Percentiles rank a stretch among this genome's conserved stretches.
phyloP scores from a whole-genome alignment of 2,888 invertebrate genomes.

The Atrina japonica region DNA sequence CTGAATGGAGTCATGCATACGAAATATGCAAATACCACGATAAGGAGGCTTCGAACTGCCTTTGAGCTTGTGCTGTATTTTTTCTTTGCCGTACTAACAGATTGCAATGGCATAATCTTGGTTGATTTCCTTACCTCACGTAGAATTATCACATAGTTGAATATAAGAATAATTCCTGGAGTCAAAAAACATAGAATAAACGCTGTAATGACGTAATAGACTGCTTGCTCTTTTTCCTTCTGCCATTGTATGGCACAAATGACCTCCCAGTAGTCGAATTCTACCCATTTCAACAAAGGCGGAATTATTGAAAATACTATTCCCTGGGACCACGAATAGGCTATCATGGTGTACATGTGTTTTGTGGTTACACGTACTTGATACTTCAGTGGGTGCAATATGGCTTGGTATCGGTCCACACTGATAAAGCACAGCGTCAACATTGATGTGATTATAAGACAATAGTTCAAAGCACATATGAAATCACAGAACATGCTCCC shows the following conservation, averaged over 20 bases:
- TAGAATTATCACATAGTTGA: conserved; percentile 68
- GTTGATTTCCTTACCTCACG: conserved; percentile 47
- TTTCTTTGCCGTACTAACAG: conserved; percentile 18
- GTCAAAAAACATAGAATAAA: conserved; percentile 73
- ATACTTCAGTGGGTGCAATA: conserved; percentile 73
- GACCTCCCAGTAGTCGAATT: conserved; percentile 79
- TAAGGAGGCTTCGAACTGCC: conserved; percentile 72
- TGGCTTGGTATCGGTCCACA: conserved; percentile 76
- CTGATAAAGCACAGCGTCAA: conserved; percentile 78
- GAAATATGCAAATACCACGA: conserved; percentile 77
- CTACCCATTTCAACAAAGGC: conserved; percentile 68
- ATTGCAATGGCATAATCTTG: neutral
- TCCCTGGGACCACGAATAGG: conserved; percentile 76
- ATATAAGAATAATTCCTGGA: conserved; percentile 69
- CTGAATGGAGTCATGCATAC: conserved; percentile 79
- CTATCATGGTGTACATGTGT: conserved; percentile 55
- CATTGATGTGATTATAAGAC: conserved; percentile 79
- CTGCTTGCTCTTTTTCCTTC: conserved; percentile 51
- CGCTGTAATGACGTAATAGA: conserved; percentile 74
- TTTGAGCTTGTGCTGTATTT: conserved; percentile 54
- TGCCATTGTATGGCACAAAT: conserved; percentile 79
- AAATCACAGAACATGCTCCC: conserved; percentile 62
- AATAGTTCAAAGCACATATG: conserved; percentile 77
- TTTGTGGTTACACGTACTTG: conserved; percentile 52
- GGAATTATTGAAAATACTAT: conserved; percentile 71